These are phyloP conservation scores for Acyrthosiphon pisum DNA, from an alignment of 1,140 invertebrate genomes.

Conservation along the genomic window DNA sequence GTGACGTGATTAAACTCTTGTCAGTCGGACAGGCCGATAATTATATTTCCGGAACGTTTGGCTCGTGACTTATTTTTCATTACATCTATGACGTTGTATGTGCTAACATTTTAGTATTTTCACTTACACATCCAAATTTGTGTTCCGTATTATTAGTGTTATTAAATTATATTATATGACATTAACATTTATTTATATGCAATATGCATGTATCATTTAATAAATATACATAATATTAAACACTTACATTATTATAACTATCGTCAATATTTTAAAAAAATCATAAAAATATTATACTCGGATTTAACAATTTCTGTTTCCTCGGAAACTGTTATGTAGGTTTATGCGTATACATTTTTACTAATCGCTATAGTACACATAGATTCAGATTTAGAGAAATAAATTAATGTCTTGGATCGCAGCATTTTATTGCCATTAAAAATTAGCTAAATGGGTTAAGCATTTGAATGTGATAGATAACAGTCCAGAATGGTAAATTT, in stretches of 20 bases:
- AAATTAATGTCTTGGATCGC: neutral
- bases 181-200: neutral
- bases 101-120: neutral
- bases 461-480: neutral
- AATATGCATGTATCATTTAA: neutral
- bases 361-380: neutral
- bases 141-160: neutral
- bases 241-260: neutral
- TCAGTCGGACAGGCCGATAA: slow-evolving; percentile 56
- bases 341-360: neutral
- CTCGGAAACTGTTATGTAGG: neutral
- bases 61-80: slow-evolving; percentile 55
- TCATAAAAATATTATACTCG: neutral
- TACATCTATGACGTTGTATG: slow-evolving; percentile 34
- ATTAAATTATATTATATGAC: slow-evolving; percentile 26
- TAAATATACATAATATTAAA: neutral
- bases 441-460: neutral
- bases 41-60: slow-evolving; percentile 57
- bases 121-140: slow-evolving; percentile 1
- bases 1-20: slow-evolving; percentile 57
- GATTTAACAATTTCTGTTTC: neutral
- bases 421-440: neutral
- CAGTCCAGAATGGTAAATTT: neutral
- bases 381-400: neutral
- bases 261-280: neutral